Evolutionary conservation across 1,140 invertebrate genomes (phyloP), one percentile per base, ranked within the genome.

Genomic region (Brachionus rubens): DNA sequence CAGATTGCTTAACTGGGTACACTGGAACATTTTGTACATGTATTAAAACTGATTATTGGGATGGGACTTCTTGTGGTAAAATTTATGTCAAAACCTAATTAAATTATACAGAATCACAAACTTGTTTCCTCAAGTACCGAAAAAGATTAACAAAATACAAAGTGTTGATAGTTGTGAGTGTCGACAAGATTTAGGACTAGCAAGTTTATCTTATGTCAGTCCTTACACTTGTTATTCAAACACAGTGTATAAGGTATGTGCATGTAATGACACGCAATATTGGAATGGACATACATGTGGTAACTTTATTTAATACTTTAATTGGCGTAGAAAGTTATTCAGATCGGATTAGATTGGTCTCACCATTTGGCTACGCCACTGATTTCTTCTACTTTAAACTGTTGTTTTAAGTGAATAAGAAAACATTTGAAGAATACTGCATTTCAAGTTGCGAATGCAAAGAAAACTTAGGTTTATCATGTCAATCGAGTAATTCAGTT

Each of bases 41-140:
- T 43, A 65, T 65, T 21, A 36, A 30, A 24, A 72, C 28, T 40
- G 50, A 50, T 16, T 72, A 72, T 54, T 72, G 68, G 68, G 33
- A 50, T 26, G 65, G 65, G 3, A 30, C 40, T 0, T 6, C 16
- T 9, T 70, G 65, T 50, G 65, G 43, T 26, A 33, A n/a, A 33
- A 16, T 59, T 6, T 36, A 33, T 5, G 19, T 33, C 10, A 28
- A 56, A 7, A 19, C 48, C 12, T 16, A 9, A 59, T 59, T 16
- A 59, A 36, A 33, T n/a, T 5, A 5, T 12, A 19, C 48, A 6
- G 12, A 19, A 30, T 5, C 30, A 36, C n/a, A 36, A 33, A 3
- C 54, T 16, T 5, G 28, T 19, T 59, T 28, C 30, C 10, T 59
- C 19, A 12, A 33, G 30, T n/a, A 16, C 19, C 12, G 7, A 36